Evolutionary conservation across 2,888 invertebrate species (phyloP), one percentile per base, ranked within the genome.

Genomic region (Amphipyra tragopoginis): DNA sequence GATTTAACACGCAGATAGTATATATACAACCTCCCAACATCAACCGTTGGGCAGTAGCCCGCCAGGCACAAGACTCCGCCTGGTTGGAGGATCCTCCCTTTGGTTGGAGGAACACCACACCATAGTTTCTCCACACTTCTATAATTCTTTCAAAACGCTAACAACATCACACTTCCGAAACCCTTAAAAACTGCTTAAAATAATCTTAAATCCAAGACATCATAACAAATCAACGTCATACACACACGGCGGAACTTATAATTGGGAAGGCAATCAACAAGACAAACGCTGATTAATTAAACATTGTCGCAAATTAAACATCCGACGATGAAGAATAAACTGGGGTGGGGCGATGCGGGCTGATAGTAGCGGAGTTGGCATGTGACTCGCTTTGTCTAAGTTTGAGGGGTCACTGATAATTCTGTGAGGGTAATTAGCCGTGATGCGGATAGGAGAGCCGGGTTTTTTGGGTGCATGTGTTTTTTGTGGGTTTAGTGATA

Each of bases 231-330:
- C 90, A 90, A 90, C 90, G 93, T 91, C 93, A 84, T 42, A 57
- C 83, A 81, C 90, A 91, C 86, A 90, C 87, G 90, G 86, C 77
- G 82, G 68, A 89, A 92, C 85, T 92, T 93, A 91, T 93, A 93
- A 94, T 92, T 92, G 90, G 87, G 86, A 89, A 86, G 73, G 92
- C 90, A 92, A 93, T 93, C 93, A 93, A 87, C 89, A 91, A 93
- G 93, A 93, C 87, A 93, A 92, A 92, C 93, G 90, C 86, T 85
- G 89, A 90, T 90, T 92, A 92, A 93, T 93, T 92, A 92, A 90
- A 93, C 90, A 90, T 81, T 91, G 93, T 92, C 92, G 87, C 93
- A 89, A 89, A 90, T 92, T 92, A 93, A 92, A 93, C 92, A 91
- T 86, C 82, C 87, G 83, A 73, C 78, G 80, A 56, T 80, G 85